Evolutionary conservation across 1,140 invertebrate species (phyloP), one percentile per base, ranked within the genome.

Genomic region (Conus ventricosus): DNA sequence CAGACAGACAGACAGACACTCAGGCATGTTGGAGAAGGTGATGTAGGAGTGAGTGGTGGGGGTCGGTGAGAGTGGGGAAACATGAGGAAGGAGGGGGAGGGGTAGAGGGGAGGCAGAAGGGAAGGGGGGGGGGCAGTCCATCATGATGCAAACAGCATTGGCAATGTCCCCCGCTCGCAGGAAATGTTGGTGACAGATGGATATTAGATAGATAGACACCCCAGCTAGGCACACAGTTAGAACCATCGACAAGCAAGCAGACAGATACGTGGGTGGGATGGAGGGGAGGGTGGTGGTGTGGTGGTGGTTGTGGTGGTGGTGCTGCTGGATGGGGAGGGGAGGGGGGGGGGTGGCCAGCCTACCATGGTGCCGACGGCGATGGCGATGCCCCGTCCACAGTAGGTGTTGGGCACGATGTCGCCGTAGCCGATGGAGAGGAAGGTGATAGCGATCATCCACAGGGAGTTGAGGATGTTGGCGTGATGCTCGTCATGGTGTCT

Each of bases 331-430:
- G 39, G 39, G 39, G 39, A 39, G 3, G 39, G 39, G 39, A 3
- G 3, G 39, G 39, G 39, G 39, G 39, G 3, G 39, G 67, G 67
- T 71, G 1, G 67, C 20, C 23, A 71, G 67, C 55, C 51, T 39
- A 84, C 82, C 82, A 84, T 84, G 55, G 82, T 84, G 23, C 82
- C 82, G 5, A 84, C 82, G 51, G 97, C 98, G 93, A 99, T 98
- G 94, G 99, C 98, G 94, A 99, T 99, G 95, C 98, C 98, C 95
- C 99, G 96, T 93, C 99, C 99, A 96, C 99, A 99, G 96, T 99
- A 99, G 91, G 99, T 99, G 96, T 99, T 99, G 94, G 99, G 99
- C 94, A 99, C 99, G 95, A 99, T 99, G 96, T 99, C 99, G 95
- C 99, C 99, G 96, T 99, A 99, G 94, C 99, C 98, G 95, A 99